phyloP scores from a whole-genome alignment of 2,113 vertebrate species.

The Orthonyx spaldingii region DNA sequence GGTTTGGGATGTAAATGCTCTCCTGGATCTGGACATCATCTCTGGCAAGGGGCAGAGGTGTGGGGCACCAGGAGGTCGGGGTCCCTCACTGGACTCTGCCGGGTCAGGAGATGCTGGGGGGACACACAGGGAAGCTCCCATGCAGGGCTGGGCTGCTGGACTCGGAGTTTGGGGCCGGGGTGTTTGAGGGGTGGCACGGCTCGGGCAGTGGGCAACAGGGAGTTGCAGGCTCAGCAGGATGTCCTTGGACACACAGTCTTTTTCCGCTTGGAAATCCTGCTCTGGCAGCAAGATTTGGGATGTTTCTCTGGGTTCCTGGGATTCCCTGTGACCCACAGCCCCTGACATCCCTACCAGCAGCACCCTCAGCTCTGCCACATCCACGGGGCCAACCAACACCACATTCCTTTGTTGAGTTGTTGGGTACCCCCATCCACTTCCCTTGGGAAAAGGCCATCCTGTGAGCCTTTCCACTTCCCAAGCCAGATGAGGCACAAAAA shows the following conservation, averaged over 20 bases:
- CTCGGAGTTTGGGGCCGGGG: rapidly evolving
- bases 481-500: background rate
- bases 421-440: background rate
- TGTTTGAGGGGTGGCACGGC: rapidly evolving
- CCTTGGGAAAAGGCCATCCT: background rate
- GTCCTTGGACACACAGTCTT: background rate
- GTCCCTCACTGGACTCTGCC: rapidly evolving
- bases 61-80: rapidly evolving
- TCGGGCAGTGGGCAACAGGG: rapidly evolving
- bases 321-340: rapidly evolving
- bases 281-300: background rate
- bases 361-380: background rate
- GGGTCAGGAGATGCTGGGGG: background rate
- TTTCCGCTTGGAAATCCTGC: background rate
- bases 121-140: rapidly evolving
- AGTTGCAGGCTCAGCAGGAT: background rate
- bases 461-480: background rate
- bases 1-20: background rate
- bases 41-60: background rate
- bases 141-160: rapidly evolving
- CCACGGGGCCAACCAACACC: rapidly evolving
- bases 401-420: background rate
- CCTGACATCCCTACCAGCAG: background rate
- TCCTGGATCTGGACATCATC: background rate
- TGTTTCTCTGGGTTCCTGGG: background rate